phyloP scores from a whole-genome alignment of 2,113 vertebrate species.

The Neotoma lepida region DNA sequence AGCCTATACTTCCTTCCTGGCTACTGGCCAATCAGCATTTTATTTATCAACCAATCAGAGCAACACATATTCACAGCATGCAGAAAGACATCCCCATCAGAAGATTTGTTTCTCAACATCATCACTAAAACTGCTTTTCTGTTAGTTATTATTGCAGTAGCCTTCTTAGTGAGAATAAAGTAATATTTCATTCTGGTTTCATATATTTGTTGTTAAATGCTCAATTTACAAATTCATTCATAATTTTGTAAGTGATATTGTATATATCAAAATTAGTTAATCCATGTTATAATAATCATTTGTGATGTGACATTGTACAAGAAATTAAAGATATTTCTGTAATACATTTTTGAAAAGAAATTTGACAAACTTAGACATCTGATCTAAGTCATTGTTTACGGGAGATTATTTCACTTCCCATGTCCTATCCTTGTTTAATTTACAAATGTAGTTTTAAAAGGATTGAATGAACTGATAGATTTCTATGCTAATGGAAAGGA shows the following conservation, averaged over 20 bases:
- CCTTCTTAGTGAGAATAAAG: not conserved
- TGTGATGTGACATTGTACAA: not conserved
- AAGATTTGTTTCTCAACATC: not conserved
- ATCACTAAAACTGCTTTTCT: not conserved
- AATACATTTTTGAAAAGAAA: slow-evolving; percentile 24
- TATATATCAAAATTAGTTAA: slow-evolving; percentile 5
- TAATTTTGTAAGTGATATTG: not conserved
- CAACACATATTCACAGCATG: no score
- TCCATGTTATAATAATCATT: not conserved
- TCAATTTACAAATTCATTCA: not conserved
- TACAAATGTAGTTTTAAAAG: slow-evolving; percentile 10
- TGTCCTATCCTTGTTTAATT: not conserved
- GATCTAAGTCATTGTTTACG: not conserved
- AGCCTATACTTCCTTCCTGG: no score
- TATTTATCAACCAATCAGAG: no score
- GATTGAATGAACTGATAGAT: not conserved
- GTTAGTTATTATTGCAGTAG: not conserved
- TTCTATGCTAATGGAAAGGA: slow-evolving; percentile 2
- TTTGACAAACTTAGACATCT: not conserved
- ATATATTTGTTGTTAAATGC: not conserved
- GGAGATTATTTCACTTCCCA: not conserved
- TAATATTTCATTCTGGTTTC: not conserved
- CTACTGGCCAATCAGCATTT: no score
- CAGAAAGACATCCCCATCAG: no score
- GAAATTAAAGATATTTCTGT: not conserved